These are phyloP conservation scores for Eulemur macaco DNA, from an alignment of 2,113 vertebrate genomes.

Conservation along the genomic window DNA sequence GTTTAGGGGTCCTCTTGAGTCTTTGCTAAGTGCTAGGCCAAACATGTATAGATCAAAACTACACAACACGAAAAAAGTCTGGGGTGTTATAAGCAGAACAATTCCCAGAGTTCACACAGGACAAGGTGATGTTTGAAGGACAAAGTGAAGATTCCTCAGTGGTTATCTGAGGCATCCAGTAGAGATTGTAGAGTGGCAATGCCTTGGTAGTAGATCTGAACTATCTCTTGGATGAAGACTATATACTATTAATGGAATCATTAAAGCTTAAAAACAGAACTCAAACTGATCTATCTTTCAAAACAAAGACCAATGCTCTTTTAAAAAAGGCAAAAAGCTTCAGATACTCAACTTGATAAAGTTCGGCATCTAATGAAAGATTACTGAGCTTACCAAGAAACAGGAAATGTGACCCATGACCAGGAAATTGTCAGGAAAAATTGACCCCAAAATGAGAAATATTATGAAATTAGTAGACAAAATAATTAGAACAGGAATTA, in stretches of 20 bases:
- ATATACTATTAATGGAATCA: not conserved
- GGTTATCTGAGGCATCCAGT: not conserved
- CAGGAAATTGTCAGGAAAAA: not conserved
- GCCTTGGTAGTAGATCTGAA: not conserved
- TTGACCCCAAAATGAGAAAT: not conserved
- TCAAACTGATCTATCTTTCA: not conserved
- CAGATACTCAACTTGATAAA: not conserved
- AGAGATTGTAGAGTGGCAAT: not conserved
- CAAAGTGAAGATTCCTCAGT: not conserved
- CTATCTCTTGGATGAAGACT: not conserved
- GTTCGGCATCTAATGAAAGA: not conserved
- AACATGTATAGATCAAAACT: not conserved
- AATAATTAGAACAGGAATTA: not conserved
- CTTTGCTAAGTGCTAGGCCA: not conserved
- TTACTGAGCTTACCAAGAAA: not conserved
- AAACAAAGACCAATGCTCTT: not conserved
- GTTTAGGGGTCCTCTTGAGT: not conserved
- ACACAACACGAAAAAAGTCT: not conserved
- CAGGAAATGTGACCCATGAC: not conserved
- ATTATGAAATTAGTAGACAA: not conserved
- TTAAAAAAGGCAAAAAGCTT: not conserved
- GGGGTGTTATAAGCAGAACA: not conserved
- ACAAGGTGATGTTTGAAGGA: not conserved
- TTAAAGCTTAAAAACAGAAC: not conserved
- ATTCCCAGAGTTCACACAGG: not conserved